Evolutionary conservation across 2,888 invertebrate species (phyloP).

Genomic region (Dicranocentrus wangi): DNA sequence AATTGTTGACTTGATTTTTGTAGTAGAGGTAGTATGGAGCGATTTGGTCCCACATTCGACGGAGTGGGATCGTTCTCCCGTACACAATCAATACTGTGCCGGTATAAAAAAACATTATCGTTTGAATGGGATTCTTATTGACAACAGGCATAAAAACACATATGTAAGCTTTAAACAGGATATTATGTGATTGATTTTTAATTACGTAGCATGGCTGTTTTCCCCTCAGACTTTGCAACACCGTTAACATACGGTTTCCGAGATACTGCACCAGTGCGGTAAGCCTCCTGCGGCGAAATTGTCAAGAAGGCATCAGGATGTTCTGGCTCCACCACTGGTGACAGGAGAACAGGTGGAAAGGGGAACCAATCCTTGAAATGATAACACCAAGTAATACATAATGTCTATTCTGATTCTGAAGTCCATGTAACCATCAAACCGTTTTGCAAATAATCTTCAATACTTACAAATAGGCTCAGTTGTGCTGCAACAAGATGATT

Average conservation of each 20-base stretch:
- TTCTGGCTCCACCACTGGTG: slow-evolving; percentile 63
- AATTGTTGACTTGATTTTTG: slow-evolving; percentile 39
- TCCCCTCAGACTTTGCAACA: slow-evolving; percentile 66
- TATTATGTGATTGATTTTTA: neutral
- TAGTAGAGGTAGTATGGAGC: slow-evolving; percentile 62
- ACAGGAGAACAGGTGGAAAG: slow-evolving; percentile 63
- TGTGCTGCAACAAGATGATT: slow-evolving; percentile 47
- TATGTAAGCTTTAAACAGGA: neutral
- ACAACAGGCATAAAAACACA: neutral
- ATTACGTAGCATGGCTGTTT: slow-evolving; percentile 51
- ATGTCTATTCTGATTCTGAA: too few relatives aligned
- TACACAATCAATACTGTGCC: slow-evolving; percentile 57
- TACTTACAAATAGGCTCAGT: slow-evolving; percentile 57
- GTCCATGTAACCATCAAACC: too few relatives aligned
- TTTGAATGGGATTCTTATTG: too few relatives aligned
- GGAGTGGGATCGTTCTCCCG: slow-evolving; percentile 36
- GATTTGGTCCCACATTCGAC: slow-evolving; percentile 58
- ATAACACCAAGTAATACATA: neutral
- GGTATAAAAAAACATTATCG: too few relatives aligned
- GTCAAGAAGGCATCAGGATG: slow-evolving; percentile 66
- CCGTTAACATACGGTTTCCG: slow-evolving; percentile 67
- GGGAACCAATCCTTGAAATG: slow-evolving; percentile 65
- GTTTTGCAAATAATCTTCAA: too few relatives aligned
- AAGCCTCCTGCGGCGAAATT: slow-evolving; percentile 66
- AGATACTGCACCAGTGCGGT: slow-evolving; percentile 59